Conservation (phyloP, 2,888 invertebrate species). For the Apoda limacodes region DNA sequence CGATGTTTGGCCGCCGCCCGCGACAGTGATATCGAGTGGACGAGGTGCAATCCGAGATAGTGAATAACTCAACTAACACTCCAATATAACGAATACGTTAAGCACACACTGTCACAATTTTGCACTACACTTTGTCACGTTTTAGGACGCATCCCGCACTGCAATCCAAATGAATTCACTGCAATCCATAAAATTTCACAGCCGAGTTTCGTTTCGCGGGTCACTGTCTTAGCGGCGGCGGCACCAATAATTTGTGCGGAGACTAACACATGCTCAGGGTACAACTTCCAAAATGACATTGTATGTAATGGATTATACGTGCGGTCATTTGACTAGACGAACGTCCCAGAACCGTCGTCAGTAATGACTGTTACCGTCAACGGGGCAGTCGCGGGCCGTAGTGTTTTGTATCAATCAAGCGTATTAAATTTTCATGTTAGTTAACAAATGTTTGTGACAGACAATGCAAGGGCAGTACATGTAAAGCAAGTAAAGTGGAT, state of each 20-base stretch:
- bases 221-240: constrained; percentile 53
- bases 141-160: constrained; percentile 50
- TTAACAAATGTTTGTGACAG: no score
- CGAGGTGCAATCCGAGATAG: constrained; percentile 6
- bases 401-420: no score
- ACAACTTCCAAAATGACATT: no score
- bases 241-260: constrained; percentile 38
- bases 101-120: constrained; percentile 46
- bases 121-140: constrained; percentile 54
- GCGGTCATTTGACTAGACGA: no score
- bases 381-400: constrained; percentile 1
- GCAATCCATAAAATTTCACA: constrained; percentile 67
- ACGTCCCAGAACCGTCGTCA: no score
- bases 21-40: constrained; percentile 31
- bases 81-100: constrained; percentile 26
- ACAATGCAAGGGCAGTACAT: no score
- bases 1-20: constrained; percentile 52
- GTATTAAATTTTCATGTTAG: no score
- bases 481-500: constrained; percentile 23
- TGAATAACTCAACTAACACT: constrained; percentile 28
- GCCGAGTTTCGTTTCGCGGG: no score
- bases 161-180: constrained; percentile 62
- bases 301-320: no score
- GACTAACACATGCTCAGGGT: constrained; percentile 35
- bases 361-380: constrained; percentile 26